Evolutionary conservation across 2,113 vertebrate genomes (phyloP).

Genomic region (Antennarius striatus): DNA sequence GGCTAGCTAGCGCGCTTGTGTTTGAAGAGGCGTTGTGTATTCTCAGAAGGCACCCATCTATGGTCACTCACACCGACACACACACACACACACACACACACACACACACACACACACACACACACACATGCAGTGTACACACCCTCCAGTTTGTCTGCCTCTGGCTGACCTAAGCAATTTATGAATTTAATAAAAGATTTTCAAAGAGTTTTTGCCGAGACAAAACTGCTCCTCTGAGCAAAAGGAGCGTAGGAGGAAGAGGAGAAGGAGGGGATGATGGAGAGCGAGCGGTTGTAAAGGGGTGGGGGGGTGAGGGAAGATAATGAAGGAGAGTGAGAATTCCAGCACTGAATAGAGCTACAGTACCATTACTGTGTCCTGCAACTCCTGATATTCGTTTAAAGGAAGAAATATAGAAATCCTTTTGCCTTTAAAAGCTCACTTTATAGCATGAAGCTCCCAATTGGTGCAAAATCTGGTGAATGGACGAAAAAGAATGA

Average conservation of each 20-base stretch:
- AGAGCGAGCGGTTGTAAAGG: conserved; percentile 19
- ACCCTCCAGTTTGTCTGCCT: conserved; percentile 47
- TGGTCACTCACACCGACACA: conserved; percentile 9
- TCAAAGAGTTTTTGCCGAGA: conserved; percentile 59
- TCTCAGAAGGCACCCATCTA: conserved; percentile 20
- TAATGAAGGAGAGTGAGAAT: conserved; percentile 32
- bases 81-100: not conserved
- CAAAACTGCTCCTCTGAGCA: conserved; percentile 52
- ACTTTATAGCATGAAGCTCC: too few relatives aligned
- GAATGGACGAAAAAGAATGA: not conserved
- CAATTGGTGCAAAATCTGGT: not conserved
- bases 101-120: too few relatives aligned
- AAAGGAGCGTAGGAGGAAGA: conserved; percentile 10
- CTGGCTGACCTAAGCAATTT: conserved; percentile 66
- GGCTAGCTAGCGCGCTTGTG: conserved; percentile 17
- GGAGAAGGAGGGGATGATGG: conserved; percentile 32
- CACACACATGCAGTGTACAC: not conserved
- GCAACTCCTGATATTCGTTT: conserved; percentile 28
- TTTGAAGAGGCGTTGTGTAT: conserved; percentile 41
- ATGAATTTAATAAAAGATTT: conserved; percentile 75
- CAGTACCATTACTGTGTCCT: conserved; percentile 21
- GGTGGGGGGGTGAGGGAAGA: conserved; percentile 8
- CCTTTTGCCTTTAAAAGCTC: not conserved
- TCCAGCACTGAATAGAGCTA: conserved; percentile 11
- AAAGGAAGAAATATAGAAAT: not conserved